Conservation (phyloP, 2,113 vertebrate species). For the Anolis carolinensis region DNA sequence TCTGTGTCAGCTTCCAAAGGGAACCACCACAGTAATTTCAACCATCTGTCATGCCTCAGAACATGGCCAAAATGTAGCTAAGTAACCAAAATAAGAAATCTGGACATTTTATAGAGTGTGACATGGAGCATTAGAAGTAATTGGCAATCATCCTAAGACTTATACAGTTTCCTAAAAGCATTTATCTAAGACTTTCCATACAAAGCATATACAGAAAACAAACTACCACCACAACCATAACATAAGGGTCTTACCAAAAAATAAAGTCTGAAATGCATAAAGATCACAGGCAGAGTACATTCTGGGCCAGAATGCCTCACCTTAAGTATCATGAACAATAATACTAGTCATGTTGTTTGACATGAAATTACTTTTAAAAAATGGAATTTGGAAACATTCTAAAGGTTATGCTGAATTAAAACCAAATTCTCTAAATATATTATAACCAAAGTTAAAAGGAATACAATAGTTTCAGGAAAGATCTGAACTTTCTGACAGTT, state of each 20-base stretch:
- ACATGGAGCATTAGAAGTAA: slow-evolving; percentile 35
- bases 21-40: slow-evolving; percentile 38
- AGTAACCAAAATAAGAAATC: slow-evolving; percentile 48
- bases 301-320: neutral
- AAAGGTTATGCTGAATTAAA: neutral
- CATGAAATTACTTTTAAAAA: slow-evolving; percentile 4
- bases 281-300: neutral
- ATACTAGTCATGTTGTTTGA: neutral
- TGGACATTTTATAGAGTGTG: slow-evolving; percentile 30
- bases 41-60: neutral
- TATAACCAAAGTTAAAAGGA: neutral
- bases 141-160: slow-evolving; percentile 26
- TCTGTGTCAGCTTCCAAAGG: slow-evolving; percentile 36
- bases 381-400: neutral
- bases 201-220: slow-evolving; percentile 14
- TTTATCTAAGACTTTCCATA: slow-evolving; percentile 24
- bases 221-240: neutral
- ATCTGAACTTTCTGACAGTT: neutral
- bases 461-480: neutral
- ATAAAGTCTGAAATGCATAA: neutral
- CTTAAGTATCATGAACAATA: slow-evolving; percentile 9
- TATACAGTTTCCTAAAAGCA: slow-evolving; percentile 31
- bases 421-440: neutral
- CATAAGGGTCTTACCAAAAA: slow-evolving; percentile 23
- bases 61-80: slow-evolving; percentile 44